phyloP scores from a whole-genome alignment of 2,113 vertebrate genomes.

The Varanus salvator region DNA sequence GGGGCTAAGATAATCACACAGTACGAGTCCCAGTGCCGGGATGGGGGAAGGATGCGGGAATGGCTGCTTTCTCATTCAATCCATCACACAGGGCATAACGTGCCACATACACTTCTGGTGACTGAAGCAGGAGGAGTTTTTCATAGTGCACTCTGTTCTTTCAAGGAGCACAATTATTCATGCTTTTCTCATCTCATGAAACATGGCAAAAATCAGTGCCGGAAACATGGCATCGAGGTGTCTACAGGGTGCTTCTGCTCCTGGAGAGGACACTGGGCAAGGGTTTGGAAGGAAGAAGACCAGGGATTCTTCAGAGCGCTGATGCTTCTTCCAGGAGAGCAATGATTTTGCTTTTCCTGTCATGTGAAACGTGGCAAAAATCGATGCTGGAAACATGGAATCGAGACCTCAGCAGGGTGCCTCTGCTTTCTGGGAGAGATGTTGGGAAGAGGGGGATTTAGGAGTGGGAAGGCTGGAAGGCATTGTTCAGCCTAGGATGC shows the following conservation, averaged over 20 bases:
- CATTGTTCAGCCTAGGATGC: not conserved
- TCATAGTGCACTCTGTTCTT: slow-evolving; percentile 20
- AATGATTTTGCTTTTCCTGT: not conserved
- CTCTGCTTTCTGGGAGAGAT: accelerated
- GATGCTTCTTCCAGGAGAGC: slow-evolving; percentile 1
- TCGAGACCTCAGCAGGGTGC: accelerated
- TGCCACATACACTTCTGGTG: slow-evolving; percentile 13
- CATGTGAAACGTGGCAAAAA: accelerated
- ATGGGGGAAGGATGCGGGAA: accelerated
- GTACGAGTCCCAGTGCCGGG: slow-evolving; percentile 2
- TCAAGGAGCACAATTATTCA: slow-evolving; percentile 5
- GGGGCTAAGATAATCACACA: accelerated
- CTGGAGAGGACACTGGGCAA: no score
- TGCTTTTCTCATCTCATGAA: accelerated
- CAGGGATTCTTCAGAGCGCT: slow-evolving; percentile 18
- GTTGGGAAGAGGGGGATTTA: not conserved
- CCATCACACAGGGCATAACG: not conserved
- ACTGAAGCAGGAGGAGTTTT: slow-evolving; percentile 1
- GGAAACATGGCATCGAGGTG: accelerated
- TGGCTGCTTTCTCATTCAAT: not conserved
- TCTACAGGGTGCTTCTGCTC: not conserved
- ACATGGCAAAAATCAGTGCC: accelerated
- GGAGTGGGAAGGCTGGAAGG: not conserved
- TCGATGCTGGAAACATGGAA: accelerated
- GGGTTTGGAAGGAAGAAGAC: not conserved